Conservation (phyloP, 2,113 vertebrate species). For the Solenodon paradoxus region DNA sequence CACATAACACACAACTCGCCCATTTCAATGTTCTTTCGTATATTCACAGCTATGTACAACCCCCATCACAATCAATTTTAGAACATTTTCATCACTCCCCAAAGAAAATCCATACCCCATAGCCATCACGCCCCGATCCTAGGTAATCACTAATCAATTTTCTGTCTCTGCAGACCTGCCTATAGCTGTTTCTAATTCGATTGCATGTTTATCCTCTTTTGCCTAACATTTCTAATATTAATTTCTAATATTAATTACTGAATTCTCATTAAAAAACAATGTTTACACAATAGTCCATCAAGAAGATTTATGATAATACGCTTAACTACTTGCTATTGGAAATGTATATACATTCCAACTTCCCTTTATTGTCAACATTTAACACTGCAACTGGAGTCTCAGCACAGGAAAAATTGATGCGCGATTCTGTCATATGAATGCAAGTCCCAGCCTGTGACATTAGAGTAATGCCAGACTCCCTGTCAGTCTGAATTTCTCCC, state of each 20-base stretch:
- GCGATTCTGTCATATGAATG: constrained; percentile 11
- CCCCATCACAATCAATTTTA: background rate
- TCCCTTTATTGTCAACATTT: constrained; percentile 12
- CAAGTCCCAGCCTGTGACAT: background rate
- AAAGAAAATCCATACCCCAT: background rate
- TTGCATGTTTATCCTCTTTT: background rate
- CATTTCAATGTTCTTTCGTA: background rate
- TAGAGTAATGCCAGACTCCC: background rate
- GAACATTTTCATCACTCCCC: background rate
- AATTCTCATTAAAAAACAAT: background rate
- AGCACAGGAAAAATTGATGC: background rate
- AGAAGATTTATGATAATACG: background rate
- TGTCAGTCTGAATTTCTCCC: constrained; percentile 34
- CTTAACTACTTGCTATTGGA: background rate
- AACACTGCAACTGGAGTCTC: background rate
- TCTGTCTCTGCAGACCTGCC: background rate
- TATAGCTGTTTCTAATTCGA: background rate
- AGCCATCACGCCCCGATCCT: background rate
- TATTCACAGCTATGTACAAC: background rate
- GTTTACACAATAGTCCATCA: background rate
- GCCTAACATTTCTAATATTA: background rate
- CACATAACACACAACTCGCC: background rate
- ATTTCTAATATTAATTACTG: constrained; percentile 29
- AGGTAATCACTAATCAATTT: background rate
- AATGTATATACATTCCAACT: constrained; percentile 17